Conservation (phyloP, 2,888 invertebrate genomes). For the Phlogophora meticulosa region DNA sequence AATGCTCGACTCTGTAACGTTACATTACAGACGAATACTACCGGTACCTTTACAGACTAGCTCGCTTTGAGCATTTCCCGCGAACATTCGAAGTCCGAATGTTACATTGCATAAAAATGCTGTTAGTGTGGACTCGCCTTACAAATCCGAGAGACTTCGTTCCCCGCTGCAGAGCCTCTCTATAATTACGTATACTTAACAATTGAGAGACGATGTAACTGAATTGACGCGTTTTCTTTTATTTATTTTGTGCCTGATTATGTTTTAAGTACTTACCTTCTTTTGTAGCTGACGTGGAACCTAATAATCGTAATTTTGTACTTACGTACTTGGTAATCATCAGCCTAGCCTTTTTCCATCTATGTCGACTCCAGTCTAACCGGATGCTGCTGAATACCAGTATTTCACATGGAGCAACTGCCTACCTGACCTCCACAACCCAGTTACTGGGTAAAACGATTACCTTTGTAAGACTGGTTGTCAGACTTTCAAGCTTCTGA, state of each 20-base stretch:
- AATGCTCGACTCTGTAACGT: too few relatives aligned
- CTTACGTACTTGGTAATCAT: not conserved
- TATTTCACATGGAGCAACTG: too few relatives aligned
- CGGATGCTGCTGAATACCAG: too few relatives aligned
- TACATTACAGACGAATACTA: too few relatives aligned
- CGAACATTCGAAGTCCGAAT: not conserved
- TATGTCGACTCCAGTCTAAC: too few relatives aligned
- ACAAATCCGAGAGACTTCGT: slow-evolving; percentile 16
- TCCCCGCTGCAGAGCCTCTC: slow-evolving; percentile 8
- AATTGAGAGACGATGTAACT: slow-evolving; percentile 38
- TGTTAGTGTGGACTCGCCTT: slow-evolving; percentile 12
- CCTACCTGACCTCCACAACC: too few relatives aligned
- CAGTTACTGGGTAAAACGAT: too few relatives aligned
- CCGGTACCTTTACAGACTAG: too few relatives aligned
- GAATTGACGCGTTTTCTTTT: slow-evolving; percentile 30
- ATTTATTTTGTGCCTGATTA: slow-evolving; percentile 44
- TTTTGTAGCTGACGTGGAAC: slow-evolving; percentile 11
- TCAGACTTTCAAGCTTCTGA: too few relatives aligned
- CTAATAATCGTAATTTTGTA: slow-evolving; percentile 15
- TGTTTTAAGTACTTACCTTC: slow-evolving; percentile 21
- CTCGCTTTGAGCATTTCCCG: not conserved
- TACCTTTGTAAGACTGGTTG: too few relatives aligned
- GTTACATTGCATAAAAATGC: not conserved
- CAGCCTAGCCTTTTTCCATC: too few relatives aligned
- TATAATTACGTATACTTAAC: slow-evolving; percentile 53